phyloP scores from a whole-genome alignment of 2,113 vertebrate genomes.

The Elephantulus edwardii region DNA sequence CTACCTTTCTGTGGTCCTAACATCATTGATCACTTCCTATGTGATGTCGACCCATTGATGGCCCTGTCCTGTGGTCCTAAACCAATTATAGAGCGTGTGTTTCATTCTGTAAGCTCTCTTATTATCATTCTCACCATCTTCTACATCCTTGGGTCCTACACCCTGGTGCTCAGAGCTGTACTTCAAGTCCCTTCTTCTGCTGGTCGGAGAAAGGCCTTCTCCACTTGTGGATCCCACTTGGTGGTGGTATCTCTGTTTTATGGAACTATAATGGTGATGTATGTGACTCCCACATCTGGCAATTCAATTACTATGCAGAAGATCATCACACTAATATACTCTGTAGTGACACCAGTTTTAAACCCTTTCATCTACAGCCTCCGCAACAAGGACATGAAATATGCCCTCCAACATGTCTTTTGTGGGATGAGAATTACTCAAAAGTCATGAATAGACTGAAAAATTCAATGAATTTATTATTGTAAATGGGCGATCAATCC shows the following conservation, averaged over 20 bases:
- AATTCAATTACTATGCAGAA: conserved; percentile 49
- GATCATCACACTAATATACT: conserved; percentile 61
- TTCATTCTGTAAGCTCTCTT: conserved; percentile 28
- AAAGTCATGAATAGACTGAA: not conserved
- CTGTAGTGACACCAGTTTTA: conserved; percentile 61
- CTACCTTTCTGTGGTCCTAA: conserved; percentile 71
- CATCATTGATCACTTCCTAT: conserved; percentile 73
- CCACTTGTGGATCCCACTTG: conserved; percentile 73
- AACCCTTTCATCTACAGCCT: conserved; percentile 69
- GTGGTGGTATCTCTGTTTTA: conserved; percentile 63
- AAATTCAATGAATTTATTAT: not conserved
- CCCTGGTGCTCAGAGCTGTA: conserved; percentile 57
- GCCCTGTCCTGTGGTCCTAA: not conserved
- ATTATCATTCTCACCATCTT: conserved; percentile 41
- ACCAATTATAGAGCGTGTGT: not conserved
- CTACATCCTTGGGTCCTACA: conserved; percentile 63
- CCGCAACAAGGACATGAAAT: conserved; percentile 64
- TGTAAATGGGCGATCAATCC: not conserved
- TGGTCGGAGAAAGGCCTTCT: conserved; percentile 59
- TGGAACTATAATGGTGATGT: conserved; percentile 65
- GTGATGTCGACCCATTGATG: conserved; percentile 61
- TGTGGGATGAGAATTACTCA: conserved; percentile 23
- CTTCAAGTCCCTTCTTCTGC: conserved; percentile 47
- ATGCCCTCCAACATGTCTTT: not conserved
- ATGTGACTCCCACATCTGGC: conserved; percentile 55